These are phyloP conservation scores for Arenaria interpres DNA, from an alignment of 2,113 vertebrate genomes.

Conservation along the genomic window DNA sequence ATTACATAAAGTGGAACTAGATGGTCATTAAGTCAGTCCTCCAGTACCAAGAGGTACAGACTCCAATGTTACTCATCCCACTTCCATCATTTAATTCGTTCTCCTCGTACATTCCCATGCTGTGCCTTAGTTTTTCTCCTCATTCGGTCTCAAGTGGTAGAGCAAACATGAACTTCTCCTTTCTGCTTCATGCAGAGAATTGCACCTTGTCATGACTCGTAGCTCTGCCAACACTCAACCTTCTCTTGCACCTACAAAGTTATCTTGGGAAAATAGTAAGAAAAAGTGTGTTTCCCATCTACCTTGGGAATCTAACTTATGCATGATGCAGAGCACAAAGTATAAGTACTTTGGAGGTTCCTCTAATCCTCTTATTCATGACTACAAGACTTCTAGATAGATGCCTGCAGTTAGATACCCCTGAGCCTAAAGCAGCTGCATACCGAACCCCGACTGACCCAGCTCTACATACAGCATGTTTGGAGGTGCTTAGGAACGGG, in stretches of 20 bases:
- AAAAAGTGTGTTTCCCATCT: neutral
- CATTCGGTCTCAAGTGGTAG: neutral
- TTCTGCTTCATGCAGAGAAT: neutral
- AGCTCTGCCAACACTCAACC: neutral
- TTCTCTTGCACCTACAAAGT: neutral
- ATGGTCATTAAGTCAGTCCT: neutral
- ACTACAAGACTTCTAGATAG: neutral
- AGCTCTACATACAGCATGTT: neutral
- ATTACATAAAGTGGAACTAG: neutral
- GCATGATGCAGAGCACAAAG: neutral
- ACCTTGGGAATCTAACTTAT: neutral
- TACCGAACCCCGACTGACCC: neutral
- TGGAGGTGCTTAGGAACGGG: neutral
- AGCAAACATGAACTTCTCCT: neutral
- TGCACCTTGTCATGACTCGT: neutral
- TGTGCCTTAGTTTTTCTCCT: neutral
- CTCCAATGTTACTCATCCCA: neutral
- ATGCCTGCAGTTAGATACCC: neutral
- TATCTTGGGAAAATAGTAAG: neutral
- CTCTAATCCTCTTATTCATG: neutral
- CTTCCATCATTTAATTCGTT: neutral
- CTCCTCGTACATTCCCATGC: neutral
- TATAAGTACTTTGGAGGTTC: neutral
- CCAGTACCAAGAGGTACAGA: neutral
- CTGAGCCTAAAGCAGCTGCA: neutral